phyloP scores from a whole-genome alignment of 2,797 vertebrate species.

The Lophotriccus pileatus region DNA sequence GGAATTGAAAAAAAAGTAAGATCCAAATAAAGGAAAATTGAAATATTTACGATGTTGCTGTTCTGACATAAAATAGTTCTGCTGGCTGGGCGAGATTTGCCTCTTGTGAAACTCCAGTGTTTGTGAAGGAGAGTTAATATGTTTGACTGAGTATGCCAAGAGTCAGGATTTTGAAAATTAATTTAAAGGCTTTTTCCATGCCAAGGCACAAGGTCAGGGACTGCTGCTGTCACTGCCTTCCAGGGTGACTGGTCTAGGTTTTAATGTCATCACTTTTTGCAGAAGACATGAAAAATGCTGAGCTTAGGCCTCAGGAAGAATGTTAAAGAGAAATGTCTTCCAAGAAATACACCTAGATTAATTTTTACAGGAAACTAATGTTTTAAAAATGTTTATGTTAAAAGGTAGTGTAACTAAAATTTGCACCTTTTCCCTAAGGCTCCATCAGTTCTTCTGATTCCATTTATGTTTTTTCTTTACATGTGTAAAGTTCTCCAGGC shows the following conservation, averaged over 20 bases:
- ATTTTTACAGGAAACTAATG: neutral
- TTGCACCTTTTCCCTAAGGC: neutral
- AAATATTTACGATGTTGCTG: neutral
- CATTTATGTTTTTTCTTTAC: neutral
- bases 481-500: neutral
- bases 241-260: neutral
- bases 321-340: neutral
- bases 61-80: neutral
- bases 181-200: constrained; percentile 13
- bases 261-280: neutral
- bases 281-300: neutral
- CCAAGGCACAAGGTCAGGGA: neutral
- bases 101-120: neutral
- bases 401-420: neutral
- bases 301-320: neutral
- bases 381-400: neutral
- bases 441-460: neutral
- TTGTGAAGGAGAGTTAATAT: neutral
- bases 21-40: constrained; percentile 47
- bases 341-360: neutral
- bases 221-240: neutral
- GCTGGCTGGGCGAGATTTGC: neutral
- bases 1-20: constrained; percentile 98
- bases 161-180: neutral
- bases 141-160: neutral